phyloP scores from a whole-genome alignment of 2,797 vertebrate genomes.

The Notolabrus celidotus region DNA sequence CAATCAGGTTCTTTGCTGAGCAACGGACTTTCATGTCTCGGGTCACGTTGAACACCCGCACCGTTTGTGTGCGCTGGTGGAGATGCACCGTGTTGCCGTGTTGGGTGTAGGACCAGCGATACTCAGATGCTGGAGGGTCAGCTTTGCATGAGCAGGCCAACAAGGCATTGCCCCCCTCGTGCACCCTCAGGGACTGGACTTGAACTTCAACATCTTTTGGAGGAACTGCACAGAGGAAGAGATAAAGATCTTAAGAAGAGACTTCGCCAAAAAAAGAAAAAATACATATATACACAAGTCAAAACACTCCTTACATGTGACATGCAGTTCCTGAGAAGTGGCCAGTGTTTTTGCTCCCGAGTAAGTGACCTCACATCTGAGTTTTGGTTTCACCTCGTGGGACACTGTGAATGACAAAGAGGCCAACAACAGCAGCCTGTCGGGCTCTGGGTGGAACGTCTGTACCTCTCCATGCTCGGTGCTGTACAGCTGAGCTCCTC shows the following conservation, averaged over 20 bases:
- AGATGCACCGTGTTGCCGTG: constrained; percentile 60
- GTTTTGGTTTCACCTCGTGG: constrained; percentile 72
- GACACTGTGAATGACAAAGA: constrained; percentile 80
- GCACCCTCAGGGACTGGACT: constrained; percentile 72
- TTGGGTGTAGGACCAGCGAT: constrained; percentile 83
- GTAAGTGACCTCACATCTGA: constrained; percentile 80
- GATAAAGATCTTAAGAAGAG: background rate
- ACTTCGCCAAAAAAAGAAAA: background rate
- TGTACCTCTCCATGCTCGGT: constrained; percentile 27
- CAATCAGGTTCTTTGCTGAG: constrained; percentile 79
- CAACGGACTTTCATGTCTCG: constrained; percentile 81
- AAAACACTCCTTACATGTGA: constrained; percentile 80
- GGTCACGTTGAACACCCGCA: constrained; percentile 80
- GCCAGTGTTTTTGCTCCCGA: constrained; percentile 51
- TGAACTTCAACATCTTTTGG: constrained; percentile 83
- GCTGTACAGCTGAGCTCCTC: constrained; percentile 59
- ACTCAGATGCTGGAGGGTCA: constrained; percentile 81
- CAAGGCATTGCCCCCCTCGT: constrained; percentile 80
- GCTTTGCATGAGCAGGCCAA: constrained; percentile 85
- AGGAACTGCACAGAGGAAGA: constrained; percentile 71
- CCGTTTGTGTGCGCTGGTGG: constrained; percentile 51
- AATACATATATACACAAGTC: background rate
- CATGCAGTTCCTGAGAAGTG: constrained; percentile 68
- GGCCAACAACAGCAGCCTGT: constrained; percentile 61
- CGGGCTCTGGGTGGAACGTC: constrained; percentile 35